Conservation (phyloP, 2,888 invertebrate species). For the Gymnoscelis rufifasciata region DNA sequence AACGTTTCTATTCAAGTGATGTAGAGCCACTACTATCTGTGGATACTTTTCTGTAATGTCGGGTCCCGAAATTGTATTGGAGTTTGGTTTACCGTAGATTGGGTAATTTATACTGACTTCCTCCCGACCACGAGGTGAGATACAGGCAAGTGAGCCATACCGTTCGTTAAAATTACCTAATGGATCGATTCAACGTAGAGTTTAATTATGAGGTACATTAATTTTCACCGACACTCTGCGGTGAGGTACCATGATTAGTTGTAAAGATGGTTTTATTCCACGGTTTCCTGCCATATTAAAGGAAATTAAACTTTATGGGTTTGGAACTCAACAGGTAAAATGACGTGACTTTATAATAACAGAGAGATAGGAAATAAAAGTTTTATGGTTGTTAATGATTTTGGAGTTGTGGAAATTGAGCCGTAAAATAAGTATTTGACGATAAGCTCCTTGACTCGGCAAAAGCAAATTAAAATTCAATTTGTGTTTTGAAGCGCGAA, state of each 20-base stretch:
- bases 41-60: slow-evolving; percentile 67
- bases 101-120: slow-evolving; percentile 77
- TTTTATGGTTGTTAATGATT: slow-evolving; percentile 41
- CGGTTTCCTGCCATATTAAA: slow-evolving; percentile 9
- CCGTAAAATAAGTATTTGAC: slow-evolving; percentile 68
- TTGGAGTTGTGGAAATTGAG: slow-evolving; percentile 56
- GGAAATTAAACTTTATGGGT: slow-evolving; percentile 12
- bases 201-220: slow-evolving; percentile 59
- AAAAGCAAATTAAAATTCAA: slow-evolving; percentile 77
- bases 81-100: slow-evolving; percentile 74
- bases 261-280: slow-evolving; percentile 22
- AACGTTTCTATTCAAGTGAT: slow-evolving; percentile 17
- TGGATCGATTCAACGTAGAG: slow-evolving; percentile 64
- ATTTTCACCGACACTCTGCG: slow-evolving; percentile 36
- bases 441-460: slow-evolving; percentile 72
- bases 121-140: slow-evolving; percentile 49
- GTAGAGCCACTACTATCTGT: slow-evolving; percentile 55
- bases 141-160: slow-evolving; percentile 59
- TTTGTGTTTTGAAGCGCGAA: slow-evolving; percentile 72
- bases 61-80: slow-evolving; percentile 69
- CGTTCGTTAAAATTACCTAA: slow-evolving; percentile 71
- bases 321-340: slow-evolving; percentile 25
- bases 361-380: slow-evolving; percentile 19
- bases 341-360: slow-evolving; percentile 19
- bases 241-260: slow-evolving; percentile 31